Base-by-base conservation (phyloP, 35 echinoderm and acorn worm genomes). In the Eucidaris tribuloides region DNA sequence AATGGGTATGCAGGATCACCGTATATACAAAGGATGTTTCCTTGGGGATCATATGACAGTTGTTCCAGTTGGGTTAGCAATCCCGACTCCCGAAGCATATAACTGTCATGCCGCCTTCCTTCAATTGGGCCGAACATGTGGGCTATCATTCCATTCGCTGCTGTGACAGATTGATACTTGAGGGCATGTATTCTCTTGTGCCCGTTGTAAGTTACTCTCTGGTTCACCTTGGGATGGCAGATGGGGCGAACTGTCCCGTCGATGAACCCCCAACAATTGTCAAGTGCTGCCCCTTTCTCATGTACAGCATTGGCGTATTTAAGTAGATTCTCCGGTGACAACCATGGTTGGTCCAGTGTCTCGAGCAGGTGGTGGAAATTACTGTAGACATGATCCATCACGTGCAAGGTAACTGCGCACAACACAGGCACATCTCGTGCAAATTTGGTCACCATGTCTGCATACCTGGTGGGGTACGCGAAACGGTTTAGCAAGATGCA, bases 1-100 rank as follows among this genome's bases (percentile, higher is more conserved):
- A 89, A 33, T 52, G 85, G 85, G 76, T 94, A 89, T 7, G 88
- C 88, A 32, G 78, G 83, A 58, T 96, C 92, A 30, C 92, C 87
- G 79, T 90, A 96, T 20, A 90, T 55, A 56, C 82, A 95, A 22
- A 94, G 15, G 9, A 55, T 28, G 27, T 95, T 81, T 5, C 92
- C 87, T 46, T 46, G n/a, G 2, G 44, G 18, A 78, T 90, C 83
- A 80, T 37, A 72, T 20, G 83, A 83, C 5, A 43, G 33, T 0
- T 19, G 1, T 60, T 88, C 54, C 7, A 96, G 80, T 49, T 90
- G 20, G 20, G 4, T 42, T 7, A 94, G 42, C 0, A 96, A 70
- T 7, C 88, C 83, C 27, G 82, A 85, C 22, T 81, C 70, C 3
- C 87, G 24, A 33, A 94, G 82, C n/a, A 85, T 44, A 38, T 71